A percentile compares a stretch with the other conserved stretches of the same genome.
phyloP scores from a whole-genome alignment of 30 jellyfish, hydroid and myxozoan species.

The Turritopsis rubra region DNA sequence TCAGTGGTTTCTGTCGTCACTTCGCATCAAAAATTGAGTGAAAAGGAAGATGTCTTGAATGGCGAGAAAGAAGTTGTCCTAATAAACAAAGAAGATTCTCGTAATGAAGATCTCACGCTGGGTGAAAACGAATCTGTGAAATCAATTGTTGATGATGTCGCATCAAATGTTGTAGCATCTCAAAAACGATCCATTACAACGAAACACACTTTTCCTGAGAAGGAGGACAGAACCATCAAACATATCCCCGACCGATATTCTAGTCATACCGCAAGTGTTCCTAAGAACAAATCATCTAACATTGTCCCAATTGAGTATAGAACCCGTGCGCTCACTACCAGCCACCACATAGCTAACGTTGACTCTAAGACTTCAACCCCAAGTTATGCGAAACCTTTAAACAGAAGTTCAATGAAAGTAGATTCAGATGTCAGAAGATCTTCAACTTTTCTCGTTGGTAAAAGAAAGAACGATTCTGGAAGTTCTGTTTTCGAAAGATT shows the following conservation, averaged over 20 bases:
- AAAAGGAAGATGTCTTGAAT: background rate
- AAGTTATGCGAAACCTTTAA: constrained; percentile 6
- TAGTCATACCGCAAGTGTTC: background rate
- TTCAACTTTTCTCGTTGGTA: background rate
- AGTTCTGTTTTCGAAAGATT: constrained; percentile 4
- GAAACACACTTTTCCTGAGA: background rate
- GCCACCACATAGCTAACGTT: background rate
- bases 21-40: background rate
- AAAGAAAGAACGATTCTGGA: background rate
- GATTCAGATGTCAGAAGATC: background rate
- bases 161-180: background rate
- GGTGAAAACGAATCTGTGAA: background rate
- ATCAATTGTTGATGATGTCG: background rate
- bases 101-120: background rate
- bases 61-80: background rate
- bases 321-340: background rate
- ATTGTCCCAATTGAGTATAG: background rate
- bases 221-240: background rate
- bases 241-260: background rate
- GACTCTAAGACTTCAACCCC: background rate
- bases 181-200: background rate
- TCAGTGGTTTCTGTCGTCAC: background rate
- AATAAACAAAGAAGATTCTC: background rate
- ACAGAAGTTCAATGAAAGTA: background rate
- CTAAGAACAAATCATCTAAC: background rate